Percentiles rank a stretch among this genome's conserved stretches.
These are phyloP conservation scores for Cotesia typhae DNA, from an alignment of 1,140 invertebrate species.

Conservation along the genomic window DNA sequence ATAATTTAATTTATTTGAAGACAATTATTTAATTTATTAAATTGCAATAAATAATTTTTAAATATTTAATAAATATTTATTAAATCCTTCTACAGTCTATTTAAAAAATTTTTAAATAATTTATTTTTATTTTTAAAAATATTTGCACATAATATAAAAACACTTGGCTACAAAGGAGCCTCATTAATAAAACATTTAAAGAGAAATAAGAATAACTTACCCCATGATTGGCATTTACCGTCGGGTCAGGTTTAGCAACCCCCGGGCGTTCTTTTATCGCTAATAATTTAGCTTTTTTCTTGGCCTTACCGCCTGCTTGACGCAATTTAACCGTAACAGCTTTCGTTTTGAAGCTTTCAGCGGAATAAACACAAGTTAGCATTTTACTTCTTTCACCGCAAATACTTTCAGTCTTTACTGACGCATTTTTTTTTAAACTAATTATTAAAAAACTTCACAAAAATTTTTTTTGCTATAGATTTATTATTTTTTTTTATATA, in stretches of 20 bases:
- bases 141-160: too few relatives aligned
- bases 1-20: too few relatives aligned
- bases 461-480: too few relatives aligned
- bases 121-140: too few relatives aligned
- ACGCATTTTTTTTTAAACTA: conserved; percentile 14
- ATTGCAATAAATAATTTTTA: too few relatives aligned
- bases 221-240: conserved; percentile 37
- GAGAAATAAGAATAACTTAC: conserved; percentile 33
- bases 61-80: too few relatives aligned
- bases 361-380: conserved; percentile 63
- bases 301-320: conserved; percentile 47
- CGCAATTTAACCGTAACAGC: conserved; percentile 57
- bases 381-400: conserved; percentile 44
- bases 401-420: conserved; percentile 11
- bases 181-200: background rate
- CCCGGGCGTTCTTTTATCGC: conserved; percentile 54
- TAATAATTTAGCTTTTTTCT: conserved; percentile 54
- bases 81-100: too few relatives aligned
- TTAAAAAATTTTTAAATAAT: too few relatives aligned
- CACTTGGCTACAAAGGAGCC: too few relatives aligned
- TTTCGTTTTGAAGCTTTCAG: conserved; percentile 62
- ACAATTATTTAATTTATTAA: too few relatives aligned
- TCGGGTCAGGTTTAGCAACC: conserved; percentile 29
- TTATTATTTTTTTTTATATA: too few relatives aligned
- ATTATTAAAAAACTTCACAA: too few relatives aligned